phyloP scores from a whole-genome alignment of 2,797 vertebrate species.

The Trematomus bernacchii region DNA sequence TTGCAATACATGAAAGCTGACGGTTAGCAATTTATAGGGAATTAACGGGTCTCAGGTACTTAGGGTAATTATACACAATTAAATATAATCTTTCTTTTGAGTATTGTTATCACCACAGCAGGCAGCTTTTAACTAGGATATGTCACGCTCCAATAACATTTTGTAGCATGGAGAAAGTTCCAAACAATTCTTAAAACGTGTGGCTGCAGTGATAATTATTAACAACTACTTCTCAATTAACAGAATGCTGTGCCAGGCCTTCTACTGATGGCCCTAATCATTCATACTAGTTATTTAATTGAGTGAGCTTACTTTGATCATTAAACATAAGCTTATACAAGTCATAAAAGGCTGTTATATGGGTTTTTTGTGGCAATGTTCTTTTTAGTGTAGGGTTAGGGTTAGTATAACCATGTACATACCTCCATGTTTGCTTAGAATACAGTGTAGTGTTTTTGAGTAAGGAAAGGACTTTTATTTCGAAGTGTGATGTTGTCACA shows the following conservation, averaged over 20 bases:
- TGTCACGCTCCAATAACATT: neutral
- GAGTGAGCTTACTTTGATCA: too few species aligned
- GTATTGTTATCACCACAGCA: conserved; percentile 3
- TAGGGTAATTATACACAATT: neutral
- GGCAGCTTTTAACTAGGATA: neutral
- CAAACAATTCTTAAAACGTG: neutral
- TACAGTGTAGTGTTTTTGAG: too few species aligned
- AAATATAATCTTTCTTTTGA: neutral
- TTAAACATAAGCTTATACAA: too few species aligned
- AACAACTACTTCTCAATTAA: neutral
- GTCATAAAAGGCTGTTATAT: too few species aligned
- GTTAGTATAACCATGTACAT: too few species aligned
- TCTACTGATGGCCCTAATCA: neutral
- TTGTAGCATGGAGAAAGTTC: neutral
- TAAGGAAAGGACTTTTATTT: too few species aligned
- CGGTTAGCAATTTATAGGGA: neutral
- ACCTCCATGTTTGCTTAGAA: too few species aligned
- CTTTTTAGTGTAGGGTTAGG: too few species aligned
- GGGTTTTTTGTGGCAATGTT: too few species aligned
- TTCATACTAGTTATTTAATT: neutral
- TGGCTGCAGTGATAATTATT: neutral
- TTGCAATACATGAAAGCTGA: too few species aligned
- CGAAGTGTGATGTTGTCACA: too few species aligned
- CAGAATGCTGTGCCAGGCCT: neutral
- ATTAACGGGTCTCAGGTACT: neutral